A percentile compares a stretch with the other conserved stretches of the same genome.
These are phyloP conservation scores for Aphodius granarius DNA, from an alignment of 2,888 invertebrate genomes.

Conservation along the genomic window DNA sequence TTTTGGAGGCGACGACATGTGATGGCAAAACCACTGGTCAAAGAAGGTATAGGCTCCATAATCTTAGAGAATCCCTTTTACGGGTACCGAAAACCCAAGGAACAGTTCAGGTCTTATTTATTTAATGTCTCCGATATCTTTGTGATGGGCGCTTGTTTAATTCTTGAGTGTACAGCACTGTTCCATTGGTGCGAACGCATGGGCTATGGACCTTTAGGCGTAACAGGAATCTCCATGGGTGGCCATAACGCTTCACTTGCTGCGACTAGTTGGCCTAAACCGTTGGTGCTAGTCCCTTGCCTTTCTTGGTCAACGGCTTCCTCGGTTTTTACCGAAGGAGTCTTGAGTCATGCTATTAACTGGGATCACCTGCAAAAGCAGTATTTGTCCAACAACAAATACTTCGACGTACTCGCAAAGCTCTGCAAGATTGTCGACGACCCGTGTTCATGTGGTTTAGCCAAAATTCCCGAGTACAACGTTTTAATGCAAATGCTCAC, in stretches of 20 bases:
- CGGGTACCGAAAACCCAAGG: conserved; percentile 83
- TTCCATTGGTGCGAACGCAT: conserved; percentile 92
- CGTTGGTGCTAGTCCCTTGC: conserved; percentile 91
- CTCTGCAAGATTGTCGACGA: conserved; percentile 81
- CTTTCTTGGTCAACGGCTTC: conserved; percentile 98
- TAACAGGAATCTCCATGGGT: conserved; percentile 97
- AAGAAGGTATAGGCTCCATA: conserved; percentile 91
- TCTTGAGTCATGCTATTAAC: conserved; percentile 92
- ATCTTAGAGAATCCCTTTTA: conserved; percentile 97
- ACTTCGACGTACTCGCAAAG: conserved; percentile 82
- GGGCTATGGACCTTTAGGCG: conserved; percentile 90
- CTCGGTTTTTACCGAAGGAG: conserved; percentile 92
- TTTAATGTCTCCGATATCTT: conserved; percentile 97
- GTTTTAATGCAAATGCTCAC: conserved; percentile 12
- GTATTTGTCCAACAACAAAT: conserved; percentile 78
- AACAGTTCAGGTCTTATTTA: conserved; percentile 86
- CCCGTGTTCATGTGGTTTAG: conserved; percentile 43
- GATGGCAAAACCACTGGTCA: conserved; percentile 88
- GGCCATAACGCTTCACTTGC: conserved; percentile 99
- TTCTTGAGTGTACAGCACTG: conserved; percentile 88
- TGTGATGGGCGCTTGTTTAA: conserved; percentile 97
- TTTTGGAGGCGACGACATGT: conserved; percentile 89
- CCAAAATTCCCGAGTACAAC: conserved; percentile 28
- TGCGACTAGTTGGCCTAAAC: conserved; percentile 94
- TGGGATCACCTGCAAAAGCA: conserved; percentile 91